phyloP scores from a whole-genome alignment of 2,113 vertebrate species.

The Scortum barcoo region DNA sequence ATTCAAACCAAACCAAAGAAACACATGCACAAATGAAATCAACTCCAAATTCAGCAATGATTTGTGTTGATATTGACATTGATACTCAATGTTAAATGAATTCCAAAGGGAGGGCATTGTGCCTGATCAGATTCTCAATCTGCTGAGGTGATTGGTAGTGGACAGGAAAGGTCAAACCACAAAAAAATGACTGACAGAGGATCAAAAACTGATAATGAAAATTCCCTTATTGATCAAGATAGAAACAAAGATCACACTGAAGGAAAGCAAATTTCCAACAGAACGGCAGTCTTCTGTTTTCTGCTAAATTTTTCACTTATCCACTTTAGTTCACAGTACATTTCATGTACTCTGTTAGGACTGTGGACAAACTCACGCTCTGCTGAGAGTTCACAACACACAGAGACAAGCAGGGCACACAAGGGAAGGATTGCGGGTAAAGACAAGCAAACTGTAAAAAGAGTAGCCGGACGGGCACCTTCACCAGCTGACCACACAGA shows the following conservation, averaged over 20 bases:
- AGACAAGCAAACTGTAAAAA: constrained; percentile 44
- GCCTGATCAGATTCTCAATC: constrained; percentile 23
- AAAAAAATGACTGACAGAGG: constrained; percentile 23
- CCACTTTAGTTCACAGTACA: constrained; percentile 13
- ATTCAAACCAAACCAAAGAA: constrained; percentile 49
- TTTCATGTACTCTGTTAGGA: constrained; percentile 7
- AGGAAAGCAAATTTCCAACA: constrained; percentile 25
- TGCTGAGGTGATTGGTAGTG: constrained; percentile 14
- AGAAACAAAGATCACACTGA: constrained; percentile 36
- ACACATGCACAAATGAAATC: constrained; percentile 67
- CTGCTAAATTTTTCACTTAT: constrained; percentile 29
- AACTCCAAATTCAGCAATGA: constrained; percentile 56
- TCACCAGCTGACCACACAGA: constrained; percentile 29
- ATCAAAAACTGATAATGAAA: constrained; percentile 32
- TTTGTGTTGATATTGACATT: constrained; percentile 52
- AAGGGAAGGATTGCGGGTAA: constrained; percentile 1
- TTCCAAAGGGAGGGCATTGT: constrained; percentile 30
- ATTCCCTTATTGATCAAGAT: not conserved
- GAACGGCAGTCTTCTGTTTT: constrained; percentile 22
- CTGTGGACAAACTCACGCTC: constrained; percentile 57
- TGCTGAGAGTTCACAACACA: constrained; percentile 22
- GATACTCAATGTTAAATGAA: constrained; percentile 28
- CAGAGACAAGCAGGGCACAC: constrained; percentile 48
- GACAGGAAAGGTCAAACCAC: constrained; percentile 43
- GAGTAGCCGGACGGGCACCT: not conserved